Conservation (phyloP, 2,113 vertebrate species). For the Crypturellus undulatus region DNA sequence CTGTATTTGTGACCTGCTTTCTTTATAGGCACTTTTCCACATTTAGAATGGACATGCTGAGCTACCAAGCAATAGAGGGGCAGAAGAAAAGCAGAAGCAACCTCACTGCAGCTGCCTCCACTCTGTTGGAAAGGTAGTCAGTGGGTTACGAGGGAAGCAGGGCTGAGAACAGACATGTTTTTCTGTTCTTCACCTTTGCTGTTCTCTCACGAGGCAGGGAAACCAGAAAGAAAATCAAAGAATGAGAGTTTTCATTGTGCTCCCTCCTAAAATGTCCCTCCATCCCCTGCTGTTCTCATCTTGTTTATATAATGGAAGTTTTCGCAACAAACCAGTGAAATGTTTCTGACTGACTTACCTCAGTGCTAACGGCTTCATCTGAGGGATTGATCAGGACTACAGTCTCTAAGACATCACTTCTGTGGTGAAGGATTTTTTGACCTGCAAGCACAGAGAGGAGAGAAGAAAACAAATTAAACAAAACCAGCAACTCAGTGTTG, state of each 20-base stretch:
- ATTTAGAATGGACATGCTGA: neutral
- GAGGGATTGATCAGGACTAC: conserved; percentile 98
- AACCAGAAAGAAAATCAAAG: neutral
- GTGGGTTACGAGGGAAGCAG: neutral
- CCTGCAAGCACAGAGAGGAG: conserved; percentile 79
- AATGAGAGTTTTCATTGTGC: neutral
- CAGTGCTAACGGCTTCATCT: conserved; percentile 94
- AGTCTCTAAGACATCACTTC: conserved; percentile 94
- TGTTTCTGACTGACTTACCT: conserved; percentile 78
- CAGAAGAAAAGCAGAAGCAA: neutral
- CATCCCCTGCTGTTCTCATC: neutral
- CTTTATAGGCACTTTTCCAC: neutral
- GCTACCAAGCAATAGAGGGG: neutral
- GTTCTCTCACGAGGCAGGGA: neutral
- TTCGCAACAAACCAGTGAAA: neutral
- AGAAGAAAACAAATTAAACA: neutral
- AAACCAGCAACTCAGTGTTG: neutral
- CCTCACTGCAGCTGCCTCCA: neutral
- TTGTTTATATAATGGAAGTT: neutral
- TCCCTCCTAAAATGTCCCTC: neutral
- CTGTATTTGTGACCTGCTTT: neutral
- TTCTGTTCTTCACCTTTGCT: neutral
- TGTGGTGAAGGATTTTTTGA: conserved; percentile 97
- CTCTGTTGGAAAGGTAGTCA: neutral
- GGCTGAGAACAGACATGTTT: neutral